Percentiles rank a stretch among this genome's conserved stretches.
These are phyloP conservation scores for Misgurnus mizolepis DNA, from an alignment of 2,113 vertebrate species.

Conservation along the genomic window DNA sequence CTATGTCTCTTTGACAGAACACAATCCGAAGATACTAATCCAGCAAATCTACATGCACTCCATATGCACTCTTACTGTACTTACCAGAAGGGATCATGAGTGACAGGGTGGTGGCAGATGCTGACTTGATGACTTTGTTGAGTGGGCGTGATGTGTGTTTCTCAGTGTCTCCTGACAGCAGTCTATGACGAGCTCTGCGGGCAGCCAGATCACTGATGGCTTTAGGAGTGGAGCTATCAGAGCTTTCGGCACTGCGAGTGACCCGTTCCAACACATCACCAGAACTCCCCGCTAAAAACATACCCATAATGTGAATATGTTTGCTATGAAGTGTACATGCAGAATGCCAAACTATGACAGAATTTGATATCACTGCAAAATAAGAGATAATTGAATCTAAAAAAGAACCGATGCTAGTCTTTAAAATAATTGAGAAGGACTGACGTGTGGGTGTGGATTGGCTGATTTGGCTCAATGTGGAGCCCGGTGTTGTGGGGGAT, in stretches of 20 bases:
- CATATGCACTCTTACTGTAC: constrained; percentile 13
- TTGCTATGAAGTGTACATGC: neutral
- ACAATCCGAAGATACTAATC: neutral
- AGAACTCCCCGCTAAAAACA: constrained; percentile 79
- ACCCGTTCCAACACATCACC: constrained; percentile 74
- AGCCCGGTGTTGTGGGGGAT: constrained; percentile 71
- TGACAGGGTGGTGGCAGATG: constrained; percentile 92
- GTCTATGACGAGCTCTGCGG: constrained; percentile 89
- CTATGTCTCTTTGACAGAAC: neutral
- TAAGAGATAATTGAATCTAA: too few species aligned
- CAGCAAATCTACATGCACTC: neutral
- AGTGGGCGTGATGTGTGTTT: constrained; percentile 85
- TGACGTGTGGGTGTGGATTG: constrained; percentile 74
- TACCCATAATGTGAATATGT: constrained; percentile 49
- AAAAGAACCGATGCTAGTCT: too few species aligned
- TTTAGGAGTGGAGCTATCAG: constrained; percentile 83
- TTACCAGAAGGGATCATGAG: constrained; percentile 95
- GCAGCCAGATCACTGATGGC: constrained; percentile 95
- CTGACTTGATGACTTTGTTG: constrained; percentile 98
- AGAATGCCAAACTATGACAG: neutral
- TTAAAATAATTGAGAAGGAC: neutral
- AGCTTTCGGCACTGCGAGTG: constrained; percentile 64
- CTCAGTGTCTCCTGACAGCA: constrained; percentile 92
- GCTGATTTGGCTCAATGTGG: constrained; percentile 69
- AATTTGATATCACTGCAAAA: too few species aligned